Percentiles rank a stretch among this genome's conserved stretches.
Evolutionary conservation across 2,797 vertebrate species (phyloP).

Genomic region (Eremophila alpestris): DNA sequence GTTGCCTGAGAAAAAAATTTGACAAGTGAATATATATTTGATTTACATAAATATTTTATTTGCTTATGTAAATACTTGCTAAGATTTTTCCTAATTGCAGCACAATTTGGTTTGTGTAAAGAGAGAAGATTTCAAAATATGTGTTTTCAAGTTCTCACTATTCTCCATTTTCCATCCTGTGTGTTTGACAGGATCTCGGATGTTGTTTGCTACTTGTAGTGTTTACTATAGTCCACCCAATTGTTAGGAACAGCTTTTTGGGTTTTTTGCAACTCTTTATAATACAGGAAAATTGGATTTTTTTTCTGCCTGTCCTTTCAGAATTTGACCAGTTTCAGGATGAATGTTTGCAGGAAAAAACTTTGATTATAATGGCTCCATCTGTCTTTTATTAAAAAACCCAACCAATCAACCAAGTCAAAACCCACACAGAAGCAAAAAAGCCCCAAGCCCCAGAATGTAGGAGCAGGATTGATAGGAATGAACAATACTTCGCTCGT

Average conservation of each 20-base stretch:
- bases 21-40: background rate
- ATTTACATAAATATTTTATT: background rate
- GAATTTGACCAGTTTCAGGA: background rate
- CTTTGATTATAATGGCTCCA: background rate
- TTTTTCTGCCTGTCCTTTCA: background rate
- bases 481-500: background rate
- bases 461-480: background rate
- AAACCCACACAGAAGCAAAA: background rate
- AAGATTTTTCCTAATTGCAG: background rate
- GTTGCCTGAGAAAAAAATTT: background rate
- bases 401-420: background rate
- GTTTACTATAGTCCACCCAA: background rate
- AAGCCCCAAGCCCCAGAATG: rapidly evolving
- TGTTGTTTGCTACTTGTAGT: background rate
- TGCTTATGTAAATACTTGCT: background rate
- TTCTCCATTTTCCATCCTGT: background rate
- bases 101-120: background rate
- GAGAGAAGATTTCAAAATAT: background rate
- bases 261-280: background rate
- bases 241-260: background rate
- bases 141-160: background rate
- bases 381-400: background rate
- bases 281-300: background rate
- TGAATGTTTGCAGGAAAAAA: background rate
- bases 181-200: background rate